phyloP scores from a whole-genome alignment of 2,113 vertebrate species.

The Malurus elegans region DNA sequence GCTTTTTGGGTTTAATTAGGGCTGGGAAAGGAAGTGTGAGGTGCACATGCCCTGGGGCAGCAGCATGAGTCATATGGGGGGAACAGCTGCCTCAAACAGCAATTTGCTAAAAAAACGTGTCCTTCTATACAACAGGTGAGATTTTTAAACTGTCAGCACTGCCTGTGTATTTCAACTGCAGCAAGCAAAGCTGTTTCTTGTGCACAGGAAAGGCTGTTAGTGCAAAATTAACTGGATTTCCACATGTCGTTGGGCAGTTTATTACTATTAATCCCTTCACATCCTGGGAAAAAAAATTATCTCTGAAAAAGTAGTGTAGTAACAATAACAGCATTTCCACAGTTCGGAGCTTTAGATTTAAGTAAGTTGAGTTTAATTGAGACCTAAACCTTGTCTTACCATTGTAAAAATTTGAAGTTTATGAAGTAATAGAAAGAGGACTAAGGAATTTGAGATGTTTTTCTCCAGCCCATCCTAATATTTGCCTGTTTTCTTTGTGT shows the following conservation, averaged over 20 bases:
- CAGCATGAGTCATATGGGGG: accelerated
- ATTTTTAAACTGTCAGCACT: not conserved
- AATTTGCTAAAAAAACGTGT: not conserved
- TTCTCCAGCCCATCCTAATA: not conserved
- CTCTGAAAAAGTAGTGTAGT: not conserved
- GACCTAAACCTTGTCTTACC: not conserved
- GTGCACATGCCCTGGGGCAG: not conserved
- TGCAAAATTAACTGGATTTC: not conserved
- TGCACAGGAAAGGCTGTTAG: not conserved
- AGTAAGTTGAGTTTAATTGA: not conserved
- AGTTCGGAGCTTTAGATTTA: not conserved
- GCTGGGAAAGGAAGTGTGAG: not conserved
- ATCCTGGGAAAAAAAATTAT: not conserved
- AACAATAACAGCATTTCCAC: not conserved
- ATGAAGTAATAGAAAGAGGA: not conserved
- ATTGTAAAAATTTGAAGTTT: not conserved
- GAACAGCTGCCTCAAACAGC: not conserved
- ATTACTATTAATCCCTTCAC: not conserved
- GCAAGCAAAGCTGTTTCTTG: not conserved
- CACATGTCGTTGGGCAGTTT: not conserved
- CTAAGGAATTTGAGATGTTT: not conserved
- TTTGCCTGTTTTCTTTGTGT: slow-evolving; percentile 10
- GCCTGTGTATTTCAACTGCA: not conserved
- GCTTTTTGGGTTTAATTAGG: not conserved
- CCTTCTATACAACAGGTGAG: not conserved